Evolutionary conservation across 1,140 invertebrate genomes (phyloP).

Genomic region (Oncopodura yosiiana): DNA sequence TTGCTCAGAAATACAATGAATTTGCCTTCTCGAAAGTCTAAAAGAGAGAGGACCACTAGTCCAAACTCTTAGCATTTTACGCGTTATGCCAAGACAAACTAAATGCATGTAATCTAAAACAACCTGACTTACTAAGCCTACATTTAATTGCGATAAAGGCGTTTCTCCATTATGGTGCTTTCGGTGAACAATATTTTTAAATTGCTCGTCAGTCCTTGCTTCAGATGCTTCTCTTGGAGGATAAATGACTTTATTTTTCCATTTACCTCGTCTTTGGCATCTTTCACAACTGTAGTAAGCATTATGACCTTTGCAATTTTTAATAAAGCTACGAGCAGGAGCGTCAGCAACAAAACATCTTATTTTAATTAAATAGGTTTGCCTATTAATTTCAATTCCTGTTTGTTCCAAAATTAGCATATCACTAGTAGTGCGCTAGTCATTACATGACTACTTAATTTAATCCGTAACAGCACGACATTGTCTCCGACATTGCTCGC

Average conservation of each 20-base stretch:
- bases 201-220: constrained; percentile 26
- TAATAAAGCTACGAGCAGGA: constrained; percentile 23
- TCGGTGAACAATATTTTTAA: constrained; percentile 19
- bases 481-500: too few relatives aligned
- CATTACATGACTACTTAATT: too few relatives aligned
- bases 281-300: constrained; percentile 25
- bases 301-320: constrained; percentile 12
- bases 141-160: constrained; percentile 22
- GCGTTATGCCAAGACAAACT: constrained; percentile 36
- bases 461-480: too few relatives aligned
- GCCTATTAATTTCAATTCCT: too few relatives aligned
- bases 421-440: too few relatives aligned
- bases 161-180: constrained; percentile 29
- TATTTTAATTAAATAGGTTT: too few relatives aligned
- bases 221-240: neutral
- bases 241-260: constrained; percentile 15
- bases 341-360: constrained; percentile 23
- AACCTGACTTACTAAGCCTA: constrained; percentile 36
- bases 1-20: constrained; percentile 28
- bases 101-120: constrained; percentile 38
- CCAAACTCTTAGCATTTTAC: constrained; percentile 36
- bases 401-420: too few relatives aligned
- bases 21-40: neutral
- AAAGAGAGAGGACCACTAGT: neutral
- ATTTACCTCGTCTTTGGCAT: constrained; percentile 14